Base-by-base conservation (phyloP, 92 coral and sea anemone genomes). In the Epizoanthus stellaris region DNA sequence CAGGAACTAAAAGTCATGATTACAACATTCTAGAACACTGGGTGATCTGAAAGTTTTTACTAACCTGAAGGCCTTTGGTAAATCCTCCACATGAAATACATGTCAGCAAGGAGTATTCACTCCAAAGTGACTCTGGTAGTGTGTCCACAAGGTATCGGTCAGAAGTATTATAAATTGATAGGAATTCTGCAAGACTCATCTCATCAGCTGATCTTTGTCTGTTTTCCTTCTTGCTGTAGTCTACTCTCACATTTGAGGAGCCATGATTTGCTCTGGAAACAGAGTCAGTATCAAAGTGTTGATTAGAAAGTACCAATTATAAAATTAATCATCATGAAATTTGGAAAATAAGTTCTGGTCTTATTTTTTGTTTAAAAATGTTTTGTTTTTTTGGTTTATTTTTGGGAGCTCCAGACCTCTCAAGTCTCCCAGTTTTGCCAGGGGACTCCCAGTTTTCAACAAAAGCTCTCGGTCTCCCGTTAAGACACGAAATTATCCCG, bases 151-250 rank as follows among this genome's bases (percentile, higher is more conserved):
- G 74, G 65, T 95, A 95, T 42, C 98, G 89, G 38, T 95, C 93
- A 15, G 98, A 82, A n/a, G 76, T 86, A 71, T 95, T 95, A 80
- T 95, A 95, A 21, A 94, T 76, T 21, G 85, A 65, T 20, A 95
- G 76, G 77, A 95, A 95, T 54, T 95, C 94, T 8, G 85, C 8
- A 1, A 95, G 79, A 19, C 76, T n/a, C 88, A 95, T 90, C 69
- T 88, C 89, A 82, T 95, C 98, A 3, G 98, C 98, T 54, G 98
- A 47, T 7, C 98, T 88, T 53, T 86, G 88, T 86, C 98, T 80
- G 88, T 95, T 95, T 77, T 95, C 98, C 73, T 95, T 95, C 93
- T 92, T 95, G 17, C 98, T 95, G 85, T 94, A 95, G 77, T 95
- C 98, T 40, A 94, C 98, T 86, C 94, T 84, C 5, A 95, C 92